phyloP scores from a whole-genome alignment of 2,888 invertebrate species.

The Habroteleia sp. region DNA sequence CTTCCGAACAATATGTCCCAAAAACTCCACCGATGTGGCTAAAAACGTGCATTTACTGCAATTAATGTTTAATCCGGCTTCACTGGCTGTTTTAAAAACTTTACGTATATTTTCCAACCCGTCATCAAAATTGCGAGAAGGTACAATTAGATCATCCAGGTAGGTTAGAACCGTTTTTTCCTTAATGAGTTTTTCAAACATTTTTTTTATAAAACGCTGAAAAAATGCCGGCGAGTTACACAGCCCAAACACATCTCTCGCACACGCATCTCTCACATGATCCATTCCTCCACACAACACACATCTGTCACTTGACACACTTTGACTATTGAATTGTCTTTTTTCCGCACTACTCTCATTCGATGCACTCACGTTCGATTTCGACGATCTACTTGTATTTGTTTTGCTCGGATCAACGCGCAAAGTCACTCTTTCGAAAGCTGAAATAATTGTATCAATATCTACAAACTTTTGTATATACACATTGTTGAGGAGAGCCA shows the following conservation, averaged over 20 bases:
- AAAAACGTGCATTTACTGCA: too few relatives aligned
- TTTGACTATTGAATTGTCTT: background rate
- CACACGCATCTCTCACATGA: background rate
- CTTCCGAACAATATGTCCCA: background rate
- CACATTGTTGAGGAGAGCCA: background rate
- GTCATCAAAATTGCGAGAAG: constrained; percentile 1
- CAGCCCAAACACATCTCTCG: too few relatives aligned
- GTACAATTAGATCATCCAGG: constrained; percentile 2
- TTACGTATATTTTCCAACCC: background rate
- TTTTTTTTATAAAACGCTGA: background rate
- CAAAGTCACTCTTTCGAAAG: constrained; percentile 10
- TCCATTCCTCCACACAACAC: background rate
- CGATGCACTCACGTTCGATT: background rate
- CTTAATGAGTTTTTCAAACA: background rate
- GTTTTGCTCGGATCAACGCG: background rate
- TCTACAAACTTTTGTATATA: background rate
- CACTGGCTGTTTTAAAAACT: background rate
- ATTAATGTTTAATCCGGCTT: constrained; percentile 5
- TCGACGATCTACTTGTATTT: background rate
- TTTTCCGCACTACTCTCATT: constrained; percentile 5
- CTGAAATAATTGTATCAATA: background rate
- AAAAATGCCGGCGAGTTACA: background rate
- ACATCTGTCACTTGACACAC: background rate
- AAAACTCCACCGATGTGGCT: background rate
- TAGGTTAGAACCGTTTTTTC: background rate